Conservation (phyloP, 2,797 vertebrate genomes). For the Hemibagrus guttatus region DNA sequence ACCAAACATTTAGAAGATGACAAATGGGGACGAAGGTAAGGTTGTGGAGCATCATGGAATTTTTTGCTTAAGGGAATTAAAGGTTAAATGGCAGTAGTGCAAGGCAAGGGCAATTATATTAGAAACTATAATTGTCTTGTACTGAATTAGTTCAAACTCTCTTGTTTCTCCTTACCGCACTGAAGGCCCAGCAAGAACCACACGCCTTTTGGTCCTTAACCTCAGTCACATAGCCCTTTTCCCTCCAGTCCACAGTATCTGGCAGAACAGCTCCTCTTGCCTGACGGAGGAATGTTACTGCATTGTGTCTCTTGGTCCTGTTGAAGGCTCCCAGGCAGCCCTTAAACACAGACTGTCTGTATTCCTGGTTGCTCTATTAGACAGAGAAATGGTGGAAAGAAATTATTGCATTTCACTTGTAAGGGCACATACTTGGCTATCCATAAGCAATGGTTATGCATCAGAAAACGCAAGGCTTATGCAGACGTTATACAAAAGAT, state of each 20-base stretch:
- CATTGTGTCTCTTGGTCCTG: slow-evolving; percentile 57
- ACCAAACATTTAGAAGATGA: not conserved
- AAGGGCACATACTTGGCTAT: not conserved
- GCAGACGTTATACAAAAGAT: not conserved
- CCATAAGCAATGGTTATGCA: not conserved
- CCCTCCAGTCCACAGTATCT: slow-evolving; percentile 73
- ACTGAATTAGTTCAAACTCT: not conserved
- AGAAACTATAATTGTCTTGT: not conserved
- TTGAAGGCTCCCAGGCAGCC: slow-evolving; percentile 71
- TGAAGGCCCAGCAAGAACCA: slow-evolving; percentile 84
- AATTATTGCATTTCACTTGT: not conserved
- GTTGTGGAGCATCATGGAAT: not conserved
- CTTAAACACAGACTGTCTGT: slow-evolving; percentile 51
- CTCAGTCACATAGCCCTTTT: slow-evolving; percentile 76
- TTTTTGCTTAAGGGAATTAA: not conserved
- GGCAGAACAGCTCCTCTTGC: slow-evolving; percentile 59
- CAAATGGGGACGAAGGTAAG: not conserved
- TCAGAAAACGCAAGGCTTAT: not conserved
- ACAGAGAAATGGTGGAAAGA: not conserved
- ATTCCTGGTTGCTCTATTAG: slow-evolving; percentile 75
- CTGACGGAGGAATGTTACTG: slow-evolving; percentile 65
- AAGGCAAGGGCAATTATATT: not conserved
- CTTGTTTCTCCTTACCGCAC: slow-evolving; percentile 44
- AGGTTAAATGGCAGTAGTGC: not conserved
- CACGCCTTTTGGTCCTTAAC: slow-evolving; percentile 76